Conservation (phyloP, 1,140 invertebrate genomes). For the Chironomus striatipennis region DNA sequence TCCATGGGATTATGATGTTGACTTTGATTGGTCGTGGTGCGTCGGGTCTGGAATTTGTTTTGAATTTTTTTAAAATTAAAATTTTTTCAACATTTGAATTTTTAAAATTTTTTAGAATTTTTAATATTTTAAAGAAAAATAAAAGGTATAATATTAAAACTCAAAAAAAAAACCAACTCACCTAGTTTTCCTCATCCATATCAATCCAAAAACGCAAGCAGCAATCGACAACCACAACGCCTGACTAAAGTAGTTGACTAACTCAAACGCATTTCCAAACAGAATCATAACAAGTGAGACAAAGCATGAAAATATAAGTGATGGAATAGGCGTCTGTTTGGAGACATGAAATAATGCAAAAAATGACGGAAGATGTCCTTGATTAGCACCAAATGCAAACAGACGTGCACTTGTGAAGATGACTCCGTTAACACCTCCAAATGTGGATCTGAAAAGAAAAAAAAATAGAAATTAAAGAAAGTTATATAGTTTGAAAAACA, state of each 20-base stretch:
- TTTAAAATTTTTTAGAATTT: too few relatives aligned
- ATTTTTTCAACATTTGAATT: background rate
- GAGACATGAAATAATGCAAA: constrained; percentile 68
- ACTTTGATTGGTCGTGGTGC: constrained; percentile 74
- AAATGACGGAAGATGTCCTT: constrained; percentile 72
- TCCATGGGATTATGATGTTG: constrained; percentile 65
- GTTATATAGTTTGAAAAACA: too few relatives aligned
- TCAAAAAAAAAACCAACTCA: too few relatives aligned
- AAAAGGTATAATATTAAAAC: too few relatives aligned
- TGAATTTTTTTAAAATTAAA: constrained; percentile 25
- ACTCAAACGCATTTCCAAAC: constrained; percentile 56
- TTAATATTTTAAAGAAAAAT: too few relatives aligned
- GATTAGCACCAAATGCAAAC: constrained; percentile 67
- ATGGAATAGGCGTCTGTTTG: constrained; percentile 70
- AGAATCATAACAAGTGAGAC: constrained; percentile 63
- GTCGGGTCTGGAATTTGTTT: constrained; percentile 48
- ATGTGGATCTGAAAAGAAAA: constrained; percentile 55
- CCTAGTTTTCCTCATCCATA: constrained; percentile 61
- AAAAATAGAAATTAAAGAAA: too few relatives aligned
- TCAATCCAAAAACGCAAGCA: constrained; percentile 64
- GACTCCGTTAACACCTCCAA: constrained; percentile 86
- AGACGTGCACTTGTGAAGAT: constrained; percentile 79
- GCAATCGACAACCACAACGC: constrained; percentile 71
- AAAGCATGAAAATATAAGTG: constrained; percentile 64
- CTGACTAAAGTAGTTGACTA: constrained; percentile 75